Percentiles rank a stretch among this genome's conserved stretches.
Evolutionary conservation across 2,113 vertebrate genomes (phyloP).

Genomic region (Urocolius indicus): DNA sequence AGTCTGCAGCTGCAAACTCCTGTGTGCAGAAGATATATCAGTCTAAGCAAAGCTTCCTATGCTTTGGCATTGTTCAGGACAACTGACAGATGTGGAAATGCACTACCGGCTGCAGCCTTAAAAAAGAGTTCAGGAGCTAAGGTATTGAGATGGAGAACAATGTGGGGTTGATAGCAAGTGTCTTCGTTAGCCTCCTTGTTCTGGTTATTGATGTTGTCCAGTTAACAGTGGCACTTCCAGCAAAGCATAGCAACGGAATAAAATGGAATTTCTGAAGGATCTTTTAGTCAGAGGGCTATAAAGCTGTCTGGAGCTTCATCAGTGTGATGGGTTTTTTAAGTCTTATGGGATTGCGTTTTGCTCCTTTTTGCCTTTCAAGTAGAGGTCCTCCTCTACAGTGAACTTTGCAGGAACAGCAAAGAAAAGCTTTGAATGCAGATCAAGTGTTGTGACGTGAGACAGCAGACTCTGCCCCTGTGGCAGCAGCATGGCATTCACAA

Average conservation of each 20-base stretch:
- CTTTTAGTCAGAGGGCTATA: background rate
- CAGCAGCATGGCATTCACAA: background rate
- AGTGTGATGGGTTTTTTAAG: background rate
- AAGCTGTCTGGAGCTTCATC: background rate
- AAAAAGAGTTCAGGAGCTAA: background rate
- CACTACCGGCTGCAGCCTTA: background rate
- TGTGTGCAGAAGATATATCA: conserved; percentile 9
- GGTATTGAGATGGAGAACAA: background rate
- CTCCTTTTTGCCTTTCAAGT: background rate
- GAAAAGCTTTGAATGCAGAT: background rate
- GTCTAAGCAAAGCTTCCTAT: background rate
- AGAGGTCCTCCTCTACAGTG: background rate
- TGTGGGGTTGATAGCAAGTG: background rate
- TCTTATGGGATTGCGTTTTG: background rate
- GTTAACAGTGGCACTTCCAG: background rate
- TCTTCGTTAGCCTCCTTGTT: background rate
- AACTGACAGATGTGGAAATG: conserved; percentile 45
- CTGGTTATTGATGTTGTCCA: background rate
- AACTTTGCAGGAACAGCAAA: background rate
- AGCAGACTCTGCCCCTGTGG: background rate
- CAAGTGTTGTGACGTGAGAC: background rate
- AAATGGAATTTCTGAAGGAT: background rate
- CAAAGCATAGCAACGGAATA: background rate
- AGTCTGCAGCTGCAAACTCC: conserved; percentile 7
- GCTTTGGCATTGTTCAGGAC: background rate